A percentile compares a stretch with the other conserved stretches of the same genome.
Evolutionary conservation across 2,113 vertebrate species (phyloP).

Genomic region (Microcebus ravelobensis): DNA sequence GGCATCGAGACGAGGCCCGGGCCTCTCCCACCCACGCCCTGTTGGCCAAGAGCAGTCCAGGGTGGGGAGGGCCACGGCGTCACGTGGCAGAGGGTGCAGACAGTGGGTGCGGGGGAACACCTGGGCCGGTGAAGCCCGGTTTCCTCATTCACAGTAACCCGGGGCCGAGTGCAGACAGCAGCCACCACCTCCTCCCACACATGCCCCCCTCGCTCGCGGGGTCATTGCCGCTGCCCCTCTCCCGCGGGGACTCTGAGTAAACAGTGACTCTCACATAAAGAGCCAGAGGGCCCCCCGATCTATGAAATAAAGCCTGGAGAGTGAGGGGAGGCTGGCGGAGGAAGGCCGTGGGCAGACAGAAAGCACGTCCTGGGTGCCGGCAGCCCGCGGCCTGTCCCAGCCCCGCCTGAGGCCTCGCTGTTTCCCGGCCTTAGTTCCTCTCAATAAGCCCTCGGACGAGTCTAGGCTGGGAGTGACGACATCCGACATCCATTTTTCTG

Average conservation of each 20-base stretch:
- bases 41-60: too few species aligned
- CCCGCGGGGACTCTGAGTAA: background rate
- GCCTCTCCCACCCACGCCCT: background rate
- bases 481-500: background rate
- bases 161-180: background rate
- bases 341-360: background rate
- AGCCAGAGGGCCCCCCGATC: too few species aligned
- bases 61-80: background rate
- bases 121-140: fast-evolving
- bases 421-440: background rate
- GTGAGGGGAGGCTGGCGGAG: background rate
- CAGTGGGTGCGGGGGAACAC: fast-evolving
- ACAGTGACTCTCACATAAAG: background rate
- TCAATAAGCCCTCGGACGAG: background rate
- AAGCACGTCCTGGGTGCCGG: too few species aligned
- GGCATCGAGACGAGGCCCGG: background rate
- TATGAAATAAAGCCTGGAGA: background rate
- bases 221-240: background rate
- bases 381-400: background rate
- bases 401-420: background rate
- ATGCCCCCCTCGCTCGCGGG: too few species aligned
- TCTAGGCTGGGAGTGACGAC: background rate
- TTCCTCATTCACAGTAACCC: background rate
- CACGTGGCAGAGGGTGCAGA: background rate
- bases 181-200: fast-evolving